Percentiles rank a stretch among this genome's conserved stretches.
Conservation (phyloP, 2,888 invertebrate species). For the Lithophane ornitopus region DNA sequence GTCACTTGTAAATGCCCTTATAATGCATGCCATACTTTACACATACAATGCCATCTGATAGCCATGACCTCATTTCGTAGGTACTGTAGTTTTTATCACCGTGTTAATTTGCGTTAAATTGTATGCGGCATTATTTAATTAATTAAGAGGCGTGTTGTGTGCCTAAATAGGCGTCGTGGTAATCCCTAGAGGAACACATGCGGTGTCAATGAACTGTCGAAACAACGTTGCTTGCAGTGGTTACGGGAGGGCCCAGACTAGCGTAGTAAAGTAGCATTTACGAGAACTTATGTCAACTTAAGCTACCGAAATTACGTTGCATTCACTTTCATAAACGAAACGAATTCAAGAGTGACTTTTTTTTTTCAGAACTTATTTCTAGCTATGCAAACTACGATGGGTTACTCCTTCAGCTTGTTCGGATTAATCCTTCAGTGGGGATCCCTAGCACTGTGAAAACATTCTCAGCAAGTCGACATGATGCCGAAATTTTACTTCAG, state of each 20-base stretch:
- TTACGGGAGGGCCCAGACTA: background rate
- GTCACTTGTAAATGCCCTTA: background rate
- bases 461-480: background rate
- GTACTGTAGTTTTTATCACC: conserved; percentile 37
- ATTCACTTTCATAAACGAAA: background rate
- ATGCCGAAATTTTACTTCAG: background rate
- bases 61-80: conserved; percentile 29
- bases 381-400: background rate
- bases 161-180: background rate
- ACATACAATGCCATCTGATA: conserved; percentile 2
- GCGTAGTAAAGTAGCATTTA: background rate
- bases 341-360: background rate
- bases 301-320: background rate
- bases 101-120: conserved; percentile 37
- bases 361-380: background rate
- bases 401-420: background rate
- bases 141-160: conserved; percentile 30
- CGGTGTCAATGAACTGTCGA: background rate
- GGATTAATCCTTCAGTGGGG: background rate
- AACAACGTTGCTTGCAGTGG: background rate
- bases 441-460: background rate
- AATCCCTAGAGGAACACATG: conserved; percentile 5
- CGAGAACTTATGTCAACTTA: too few relatives aligned
- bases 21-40: background rate
- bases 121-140: conserved; percentile 39